Evolutionary conservation across 2,113 vertebrate species (phyloP).

Genomic region (Tonatia bakeri): DNA sequence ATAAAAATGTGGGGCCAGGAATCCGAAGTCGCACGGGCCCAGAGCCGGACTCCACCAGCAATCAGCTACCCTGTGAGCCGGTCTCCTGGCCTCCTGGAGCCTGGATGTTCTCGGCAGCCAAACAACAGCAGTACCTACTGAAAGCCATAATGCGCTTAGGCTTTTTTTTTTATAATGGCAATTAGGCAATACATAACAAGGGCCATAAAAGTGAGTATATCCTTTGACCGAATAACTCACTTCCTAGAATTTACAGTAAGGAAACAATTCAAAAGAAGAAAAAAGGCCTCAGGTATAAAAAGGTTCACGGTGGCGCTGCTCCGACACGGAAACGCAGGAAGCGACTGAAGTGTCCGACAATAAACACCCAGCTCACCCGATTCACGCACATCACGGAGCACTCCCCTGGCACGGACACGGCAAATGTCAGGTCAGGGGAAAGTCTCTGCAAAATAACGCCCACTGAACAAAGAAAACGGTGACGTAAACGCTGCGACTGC

Average conservation of each 20-base stretch:
- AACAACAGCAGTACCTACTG: neutral
- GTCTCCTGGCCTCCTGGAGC: neutral
- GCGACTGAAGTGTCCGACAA: neutral
- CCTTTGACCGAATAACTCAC: constrained; percentile 52
- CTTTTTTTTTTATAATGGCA: neutral
- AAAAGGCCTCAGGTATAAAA: constrained; percentile 47
- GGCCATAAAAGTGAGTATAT: constrained; percentile 49
- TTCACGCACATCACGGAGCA: neutral
- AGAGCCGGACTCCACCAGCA: neutral
- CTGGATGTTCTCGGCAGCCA: neutral
- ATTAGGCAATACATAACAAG: constrained; percentile 41
- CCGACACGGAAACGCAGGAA: constrained; percentile 53
- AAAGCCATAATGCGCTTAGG: neutral
- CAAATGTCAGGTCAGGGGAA: neutral
- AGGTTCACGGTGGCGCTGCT: neutral
- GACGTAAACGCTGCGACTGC: neutral
- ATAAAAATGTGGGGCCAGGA: neutral
- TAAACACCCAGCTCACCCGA: neutral
- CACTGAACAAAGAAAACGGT: neutral
- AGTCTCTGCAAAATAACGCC: neutral
- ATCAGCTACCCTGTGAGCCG: neutral
- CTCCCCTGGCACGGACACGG: neutral
- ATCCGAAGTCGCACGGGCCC: neutral
- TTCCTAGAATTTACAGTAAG: constrained; percentile 71
- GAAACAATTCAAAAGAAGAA: constrained; percentile 69